These are phyloP conservation scores for Whitmania pigra DNA, from an alignment of 1,140 invertebrate species.

Conservation along the genomic window DNA sequence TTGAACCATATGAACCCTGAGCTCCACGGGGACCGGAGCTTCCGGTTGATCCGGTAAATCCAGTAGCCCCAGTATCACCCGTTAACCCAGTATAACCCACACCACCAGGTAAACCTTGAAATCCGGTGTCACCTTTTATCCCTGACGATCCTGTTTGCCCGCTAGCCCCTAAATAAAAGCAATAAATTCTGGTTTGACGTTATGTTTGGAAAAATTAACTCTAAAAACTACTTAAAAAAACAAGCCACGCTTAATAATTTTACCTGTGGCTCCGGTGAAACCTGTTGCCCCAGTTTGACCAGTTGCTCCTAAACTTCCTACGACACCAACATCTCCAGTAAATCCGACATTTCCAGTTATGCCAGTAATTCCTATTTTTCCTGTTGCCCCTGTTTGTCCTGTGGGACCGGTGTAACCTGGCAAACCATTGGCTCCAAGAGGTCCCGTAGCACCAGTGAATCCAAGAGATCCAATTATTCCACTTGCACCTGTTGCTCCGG, in stretches of 20 bases:
- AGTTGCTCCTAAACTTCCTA: not conserved
- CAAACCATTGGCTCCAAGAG: not conserved
- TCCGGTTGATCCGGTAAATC: not conserved
- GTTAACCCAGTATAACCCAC: not conserved
- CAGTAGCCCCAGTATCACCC: not conserved
- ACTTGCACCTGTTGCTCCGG: not conserved
- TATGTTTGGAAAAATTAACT: too few relatives aligned
- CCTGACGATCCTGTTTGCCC: not conserved
- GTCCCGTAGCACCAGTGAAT: not conserved
- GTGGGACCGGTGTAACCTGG: not conserved
- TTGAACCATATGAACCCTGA: not conserved
- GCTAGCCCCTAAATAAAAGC: too few relatives aligned
- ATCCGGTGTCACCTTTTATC: not conserved
- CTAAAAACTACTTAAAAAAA: too few relatives aligned
- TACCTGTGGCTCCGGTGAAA: not conserved
- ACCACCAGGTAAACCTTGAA: not conserved
- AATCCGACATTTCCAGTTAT: not conserved
- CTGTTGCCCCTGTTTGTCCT: not conserved
- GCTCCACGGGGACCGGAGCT: not conserved
- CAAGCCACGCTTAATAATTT: too few relatives aligned
- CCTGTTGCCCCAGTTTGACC: constrained; percentile 4
- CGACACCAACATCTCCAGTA: not conserved
- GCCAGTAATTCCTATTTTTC: not conserved
- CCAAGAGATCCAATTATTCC: not conserved
- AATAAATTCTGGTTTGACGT: too few relatives aligned